These are phyloP conservation scores for Allophyes oxyacanthae DNA, from an alignment of 2,888 invertebrate species.

Conservation along the genomic window DNA sequence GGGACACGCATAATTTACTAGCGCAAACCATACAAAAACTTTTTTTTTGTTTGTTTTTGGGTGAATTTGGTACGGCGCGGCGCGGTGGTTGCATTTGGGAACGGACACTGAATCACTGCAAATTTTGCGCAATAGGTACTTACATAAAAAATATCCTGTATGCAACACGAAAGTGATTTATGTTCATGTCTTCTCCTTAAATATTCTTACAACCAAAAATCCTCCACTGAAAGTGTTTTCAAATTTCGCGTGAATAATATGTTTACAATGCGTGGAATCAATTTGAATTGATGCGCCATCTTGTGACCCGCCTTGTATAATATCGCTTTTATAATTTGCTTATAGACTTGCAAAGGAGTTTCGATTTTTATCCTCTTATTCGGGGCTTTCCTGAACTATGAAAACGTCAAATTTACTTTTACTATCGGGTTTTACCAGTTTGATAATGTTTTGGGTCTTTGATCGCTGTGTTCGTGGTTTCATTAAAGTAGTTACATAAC, in stretches of 20 bases:
- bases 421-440: not conserved
- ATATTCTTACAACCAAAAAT: slow-evolving; percentile 14
- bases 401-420: not conserved
- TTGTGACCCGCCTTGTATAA: slow-evolving; percentile 16
- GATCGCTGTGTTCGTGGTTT: too few relatives aligned
- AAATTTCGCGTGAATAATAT: slow-evolving; percentile 39
- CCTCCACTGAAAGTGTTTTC: slow-evolving; percentile 9
- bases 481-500: too few relatives aligned
- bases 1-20: too few relatives aligned
- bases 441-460: too few relatives aligned
- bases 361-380: slow-evolving; percentile 2
- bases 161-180: too few relatives aligned
- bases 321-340: slow-evolving; percentile 17
- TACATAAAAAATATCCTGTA: too few relatives aligned
- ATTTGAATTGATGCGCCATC: slow-evolving; percentile 38
- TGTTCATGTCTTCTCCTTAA: not conserved
- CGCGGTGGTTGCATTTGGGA: too few relatives aligned
- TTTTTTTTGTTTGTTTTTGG: too few relatives aligned
- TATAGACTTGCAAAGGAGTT: slow-evolving; percentile 32
- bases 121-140: too few relatives aligned
- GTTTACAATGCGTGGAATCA: slow-evolving; percentile 35
- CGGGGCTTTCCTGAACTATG: not conserved
- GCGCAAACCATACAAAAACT: too few relatives aligned
- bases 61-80: too few relatives aligned
- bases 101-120: too few relatives aligned